Evolutionary conservation across 2,888 invertebrate genomes (phyloP).

Genomic region (Trachelus troglodyta): DNA sequence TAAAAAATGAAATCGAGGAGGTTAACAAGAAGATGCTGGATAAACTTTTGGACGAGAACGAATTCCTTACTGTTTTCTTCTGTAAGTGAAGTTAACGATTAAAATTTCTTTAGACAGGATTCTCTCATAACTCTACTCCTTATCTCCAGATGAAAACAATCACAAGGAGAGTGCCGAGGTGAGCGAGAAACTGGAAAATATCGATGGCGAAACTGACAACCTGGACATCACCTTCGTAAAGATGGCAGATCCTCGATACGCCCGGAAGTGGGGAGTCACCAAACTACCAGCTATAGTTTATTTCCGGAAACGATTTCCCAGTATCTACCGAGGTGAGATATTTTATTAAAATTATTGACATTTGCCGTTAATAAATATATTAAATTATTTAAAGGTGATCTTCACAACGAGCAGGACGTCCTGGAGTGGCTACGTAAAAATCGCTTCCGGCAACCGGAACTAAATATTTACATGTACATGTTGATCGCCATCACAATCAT

Average conservation of each 20-base stretch:
- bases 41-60: constrained; percentile 93
- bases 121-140: constrained; percentile 11
- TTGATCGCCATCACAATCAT: constrained; percentile 86
- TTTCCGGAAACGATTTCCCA: constrained; percentile 91
- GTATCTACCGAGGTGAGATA: constrained; percentile 85
- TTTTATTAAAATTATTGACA: not conserved
- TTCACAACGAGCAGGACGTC: constrained; percentile 86
- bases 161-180: constrained; percentile 85
- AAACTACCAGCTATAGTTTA: constrained; percentile 92
- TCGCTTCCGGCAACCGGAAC: constrained; percentile 90
- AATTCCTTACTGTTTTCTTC: constrained; percentile 94
- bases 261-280: constrained; percentile 93
- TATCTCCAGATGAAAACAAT: constrained; percentile 79
- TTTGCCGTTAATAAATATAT: too few species aligned
- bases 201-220: constrained; percentile 95
- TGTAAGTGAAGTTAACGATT: constrained; percentile 75
- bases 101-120: constrained; percentile 7
- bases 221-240: constrained; percentile 95
- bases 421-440: constrained; percentile 94
- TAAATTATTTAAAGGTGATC: constrained; percentile 72
- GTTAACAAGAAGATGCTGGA: constrained; percentile 97
- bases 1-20: constrained; percentile 96
- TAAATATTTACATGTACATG: constrained; percentile 95
- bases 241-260: constrained; percentile 91
- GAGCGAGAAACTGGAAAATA: constrained; percentile 87